Evolutionary conservation across 2,797 vertebrate genomes (phyloP).

Genomic region (Neostethus bicornis): DNA sequence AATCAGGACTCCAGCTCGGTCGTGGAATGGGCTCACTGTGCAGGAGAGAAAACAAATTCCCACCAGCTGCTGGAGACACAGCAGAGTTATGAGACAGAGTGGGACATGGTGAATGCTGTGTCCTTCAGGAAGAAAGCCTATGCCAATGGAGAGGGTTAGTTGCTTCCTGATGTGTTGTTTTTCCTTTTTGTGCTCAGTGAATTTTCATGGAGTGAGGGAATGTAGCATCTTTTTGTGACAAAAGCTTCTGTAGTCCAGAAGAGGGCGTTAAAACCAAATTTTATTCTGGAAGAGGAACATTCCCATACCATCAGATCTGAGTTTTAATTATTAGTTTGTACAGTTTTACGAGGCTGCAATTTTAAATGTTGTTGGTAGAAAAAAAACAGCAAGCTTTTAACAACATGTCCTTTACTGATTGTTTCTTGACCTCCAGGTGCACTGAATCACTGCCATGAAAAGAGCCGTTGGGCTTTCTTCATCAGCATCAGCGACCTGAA

Average conservation of each 20-base stretch:
- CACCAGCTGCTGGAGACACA: constrained; percentile 81
- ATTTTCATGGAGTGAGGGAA: too few species aligned
- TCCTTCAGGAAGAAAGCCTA: constrained; percentile 90
- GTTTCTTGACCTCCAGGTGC: constrained; percentile 73
- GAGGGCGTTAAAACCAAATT: too few species aligned
- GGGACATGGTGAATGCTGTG: constrained; percentile 95
- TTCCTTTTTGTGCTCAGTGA: too few species aligned
- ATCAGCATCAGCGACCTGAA: constrained; percentile 89
- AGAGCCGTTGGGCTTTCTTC: constrained; percentile 89
- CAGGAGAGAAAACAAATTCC: constrained; percentile 77
- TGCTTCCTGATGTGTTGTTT: neutral
- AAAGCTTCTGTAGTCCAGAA: too few species aligned
- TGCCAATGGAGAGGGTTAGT: constrained; percentile 84
- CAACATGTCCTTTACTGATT: too few species aligned
- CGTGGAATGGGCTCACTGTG: constrained; percentile 88
- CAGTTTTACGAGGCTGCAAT: too few species aligned
- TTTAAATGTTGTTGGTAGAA: too few species aligned
- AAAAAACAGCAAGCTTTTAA: too few species aligned
- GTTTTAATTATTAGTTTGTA: too few species aligned
- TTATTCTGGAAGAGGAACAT: too few species aligned
- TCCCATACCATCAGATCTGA: too few species aligned
- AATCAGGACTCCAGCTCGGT: constrained; percentile 95
- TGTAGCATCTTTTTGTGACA: too few species aligned
- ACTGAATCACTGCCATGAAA: constrained; percentile 83
- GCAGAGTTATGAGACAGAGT: constrained; percentile 93